These are phyloP conservation scores for Helogale parvula DNA, from an alignment of 2,113 vertebrate species.

Conservation along the genomic window DNA sequence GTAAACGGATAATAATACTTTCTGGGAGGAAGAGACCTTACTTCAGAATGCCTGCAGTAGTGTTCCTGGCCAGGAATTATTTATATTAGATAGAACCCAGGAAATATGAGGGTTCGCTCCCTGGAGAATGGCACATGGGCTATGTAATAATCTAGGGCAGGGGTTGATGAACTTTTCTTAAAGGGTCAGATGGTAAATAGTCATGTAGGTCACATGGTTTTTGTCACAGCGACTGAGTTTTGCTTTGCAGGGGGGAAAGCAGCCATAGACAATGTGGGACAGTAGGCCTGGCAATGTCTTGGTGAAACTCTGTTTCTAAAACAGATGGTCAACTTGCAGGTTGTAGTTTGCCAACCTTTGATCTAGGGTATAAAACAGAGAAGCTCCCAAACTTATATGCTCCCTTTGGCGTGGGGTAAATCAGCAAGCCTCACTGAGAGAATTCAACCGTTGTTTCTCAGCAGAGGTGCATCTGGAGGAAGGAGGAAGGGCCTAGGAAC, in stretches of 20 bases:
- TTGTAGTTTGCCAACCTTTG: background rate
- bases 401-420: background rate
- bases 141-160: background rate
- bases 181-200: background rate
- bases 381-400: background rate
- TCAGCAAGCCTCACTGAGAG: background rate
- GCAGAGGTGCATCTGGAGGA: background rate
- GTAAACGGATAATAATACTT: background rate
- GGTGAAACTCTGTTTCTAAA: background rate
- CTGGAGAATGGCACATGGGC: background rate
- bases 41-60: conserved; percentile 12
- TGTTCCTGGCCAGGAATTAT: background rate
- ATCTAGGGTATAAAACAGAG: background rate
- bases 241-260: background rate
- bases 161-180: background rate
- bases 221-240: background rate
- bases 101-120: background rate
- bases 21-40: background rate
- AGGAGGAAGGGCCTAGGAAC: background rate
- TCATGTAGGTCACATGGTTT: background rate
- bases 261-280: background rate
- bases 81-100: background rate
- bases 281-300: background rate
- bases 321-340: background rate
- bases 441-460: background rate